Base-by-base conservation (phyloP, 2,888 invertebrate species). In the Keiferia lycopersicella region DNA sequence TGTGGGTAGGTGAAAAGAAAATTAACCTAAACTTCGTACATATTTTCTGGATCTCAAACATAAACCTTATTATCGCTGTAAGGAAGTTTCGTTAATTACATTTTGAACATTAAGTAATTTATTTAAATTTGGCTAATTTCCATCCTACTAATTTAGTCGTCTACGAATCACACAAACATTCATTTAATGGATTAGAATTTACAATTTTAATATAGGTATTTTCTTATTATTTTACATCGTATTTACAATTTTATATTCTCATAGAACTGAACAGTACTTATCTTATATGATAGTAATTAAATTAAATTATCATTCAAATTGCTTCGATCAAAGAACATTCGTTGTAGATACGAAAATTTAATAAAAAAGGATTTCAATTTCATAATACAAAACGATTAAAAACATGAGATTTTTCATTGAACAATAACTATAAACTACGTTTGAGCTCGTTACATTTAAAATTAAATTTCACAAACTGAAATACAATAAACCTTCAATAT, bases 91-190 rank as follows among this genome's bases (percentile, higher is more conserved):
- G 56, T 57, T 57, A 60, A 66, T 66, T 63, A 66, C 56, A 64
- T 63, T 60, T 60, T 16, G 60, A 51, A 65, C 66, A 63, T 58
- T 61, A 58, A 30, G 26, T 63, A 61, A 63, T 66, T 65, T 60
- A 63, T 61, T 68, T 59, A 64, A 66, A 67, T 77, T 76, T 74
- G 75, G 73, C 84, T 82, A 83, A 75, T 71, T 74, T 73, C 68
- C 64, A 65, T 75, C 81, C 81, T 80, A 80, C 79, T 74, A 82
- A 50, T 57, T 63, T 57, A 78, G 71, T 72, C 68, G 72, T 71
- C 85, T 88, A 87, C 85, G 71, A 79, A 84, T 87, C 86, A 85
- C 86, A 86, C 85, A 71, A 81, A 87, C 85, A 81, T 84, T 75
- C 73, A 81, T 58, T 63, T 63, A 61, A 58, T 57, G 22, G 63